phyloP scores from a whole-genome alignment of 2,113 vertebrate species.

The Nyctibius bracteatus region DNA sequence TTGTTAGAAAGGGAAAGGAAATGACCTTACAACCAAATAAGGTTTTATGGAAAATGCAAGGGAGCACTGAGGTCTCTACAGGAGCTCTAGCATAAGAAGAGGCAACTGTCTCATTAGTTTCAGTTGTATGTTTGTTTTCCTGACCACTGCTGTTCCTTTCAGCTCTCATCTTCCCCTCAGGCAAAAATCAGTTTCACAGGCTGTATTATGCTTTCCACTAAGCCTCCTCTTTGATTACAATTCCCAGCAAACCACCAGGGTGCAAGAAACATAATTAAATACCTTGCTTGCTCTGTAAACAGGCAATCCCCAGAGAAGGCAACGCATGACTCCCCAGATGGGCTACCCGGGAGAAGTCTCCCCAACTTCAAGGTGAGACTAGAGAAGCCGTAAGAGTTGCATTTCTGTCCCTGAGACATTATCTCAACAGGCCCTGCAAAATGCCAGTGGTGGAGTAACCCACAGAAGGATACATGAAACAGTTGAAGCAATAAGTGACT shows the following conservation, averaged over 20 bases:
- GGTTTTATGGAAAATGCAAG: background rate
- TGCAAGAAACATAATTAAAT: constrained; percentile 66
- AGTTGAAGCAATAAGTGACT: background rate
- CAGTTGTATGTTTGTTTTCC: constrained; percentile 40
- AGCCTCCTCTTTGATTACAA: constrained; percentile 69
- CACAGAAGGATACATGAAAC: background rate
- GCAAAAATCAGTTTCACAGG: constrained; percentile 54
- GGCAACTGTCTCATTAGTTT: constrained; percentile 44
- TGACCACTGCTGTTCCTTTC: constrained; percentile 57
- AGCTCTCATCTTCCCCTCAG: constrained; percentile 47
- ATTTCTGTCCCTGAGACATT: background rate
- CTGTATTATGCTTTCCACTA: constrained; percentile 59
- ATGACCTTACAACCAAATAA: background rate
- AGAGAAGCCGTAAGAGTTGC: background rate
- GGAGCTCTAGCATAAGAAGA: background rate
- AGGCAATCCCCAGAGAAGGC: background rate
- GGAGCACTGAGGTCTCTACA: background rate
- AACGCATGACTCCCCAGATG: constrained; percentile 9
- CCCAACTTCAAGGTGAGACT: background rate
- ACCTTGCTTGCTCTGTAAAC: constrained; percentile 53
- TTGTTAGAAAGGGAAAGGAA: background rate
- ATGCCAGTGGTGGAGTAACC: background rate
- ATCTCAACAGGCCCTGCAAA: background rate
- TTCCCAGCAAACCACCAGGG: constrained; percentile 57
- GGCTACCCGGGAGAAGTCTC: background rate